Base-by-base conservation (phyloP, 2,797 vertebrate genomes). In the Trematomus bernacchii region DNA sequence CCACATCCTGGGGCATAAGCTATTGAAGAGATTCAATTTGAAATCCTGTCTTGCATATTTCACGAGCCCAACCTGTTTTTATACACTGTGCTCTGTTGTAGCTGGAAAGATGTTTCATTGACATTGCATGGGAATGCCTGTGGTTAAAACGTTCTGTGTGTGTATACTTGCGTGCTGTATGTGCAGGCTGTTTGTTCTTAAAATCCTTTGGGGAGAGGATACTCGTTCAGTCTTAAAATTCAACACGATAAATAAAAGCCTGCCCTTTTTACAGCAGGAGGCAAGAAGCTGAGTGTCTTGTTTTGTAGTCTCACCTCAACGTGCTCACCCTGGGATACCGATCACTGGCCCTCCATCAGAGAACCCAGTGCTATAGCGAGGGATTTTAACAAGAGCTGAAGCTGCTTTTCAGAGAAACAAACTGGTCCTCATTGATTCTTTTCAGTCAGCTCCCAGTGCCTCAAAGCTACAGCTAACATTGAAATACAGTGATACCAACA, bases 21-120 rank as follows among this genome's bases (percentile, higher is more conserved):
- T 82, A 87, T 77, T 81, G 80, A 90, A 87, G 70, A 85, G 80
- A 90, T 83, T 86, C 81, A 79, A 86, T 86, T 84, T 81, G 64
- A 91, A 87, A 82, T 74, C 70, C 74, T 13, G 66, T 74, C 73
- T 74, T 92, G 79, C 88, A 89, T 92, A 87, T 91, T 92, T 93
- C 75, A 90, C 44, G 4, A 89, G 79, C 74, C 63, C 62, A 85
- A 85, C 86, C 76, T 79, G 85, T 87, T 89, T 85, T 89, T 46
- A 68, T 71, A 66, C 61, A 16, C 54, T 9, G 43, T 13, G 55
- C 57, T 73, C 42, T 67, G 42, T 78, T 84, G 82, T 84, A 85
- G 83, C 70, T 80, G 47, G 42, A 83, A 75, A 76, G 73, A 84
- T 59, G 73, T 77, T 80, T 83, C 67, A 67, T 72, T 85, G 77